Conservation (phyloP, 2,113 vertebrate species). For the Eubucco bourcierii region DNA sequence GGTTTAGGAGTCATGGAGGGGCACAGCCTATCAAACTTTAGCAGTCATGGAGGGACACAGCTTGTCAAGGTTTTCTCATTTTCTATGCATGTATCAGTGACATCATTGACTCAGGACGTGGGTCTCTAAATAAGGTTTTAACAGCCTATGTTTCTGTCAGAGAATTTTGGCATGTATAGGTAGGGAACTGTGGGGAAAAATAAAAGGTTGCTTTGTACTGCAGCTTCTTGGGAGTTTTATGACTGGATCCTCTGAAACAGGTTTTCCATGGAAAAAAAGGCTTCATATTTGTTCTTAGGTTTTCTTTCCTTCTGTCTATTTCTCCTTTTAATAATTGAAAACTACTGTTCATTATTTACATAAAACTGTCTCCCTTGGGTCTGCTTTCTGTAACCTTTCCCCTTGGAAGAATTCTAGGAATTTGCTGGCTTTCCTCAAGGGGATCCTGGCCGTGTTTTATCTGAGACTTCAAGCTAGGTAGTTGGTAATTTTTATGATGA, state of each 20-base stretch:
- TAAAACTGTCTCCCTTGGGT: conserved; percentile 72
- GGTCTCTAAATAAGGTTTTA: conserved; percentile 6
- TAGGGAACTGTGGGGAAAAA: neutral
- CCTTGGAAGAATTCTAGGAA: conserved; percentile 80
- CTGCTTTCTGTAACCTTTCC: conserved; percentile 81
- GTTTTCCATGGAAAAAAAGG: conserved; percentile 61
- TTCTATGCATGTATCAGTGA: neutral
- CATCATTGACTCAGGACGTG: neutral
- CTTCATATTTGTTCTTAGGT: conserved; percentile 38
- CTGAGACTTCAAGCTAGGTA: conserved; percentile 70
- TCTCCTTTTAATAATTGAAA: conserved; percentile 77
- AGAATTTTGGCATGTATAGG: neutral
- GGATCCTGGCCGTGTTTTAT: conserved; percentile 70
- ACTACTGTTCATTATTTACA: conserved; percentile 81
- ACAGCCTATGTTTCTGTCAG: neutral
- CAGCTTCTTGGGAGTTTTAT: conserved; percentile 26
- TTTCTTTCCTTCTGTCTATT: conserved; percentile 50
- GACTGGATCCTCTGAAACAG: conserved; percentile 49
- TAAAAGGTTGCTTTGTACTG: conserved; percentile 46
- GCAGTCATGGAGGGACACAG: neutral
- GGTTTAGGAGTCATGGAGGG: no score
- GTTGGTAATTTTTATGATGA: conserved; percentile 9
- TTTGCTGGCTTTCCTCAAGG: conserved; percentile 76
- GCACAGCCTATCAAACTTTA: no score
- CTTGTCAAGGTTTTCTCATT: neutral